Evolutionary conservation across 2,113 vertebrate genomes (phyloP).

Genomic region (Dromiciops gliroides): DNA sequence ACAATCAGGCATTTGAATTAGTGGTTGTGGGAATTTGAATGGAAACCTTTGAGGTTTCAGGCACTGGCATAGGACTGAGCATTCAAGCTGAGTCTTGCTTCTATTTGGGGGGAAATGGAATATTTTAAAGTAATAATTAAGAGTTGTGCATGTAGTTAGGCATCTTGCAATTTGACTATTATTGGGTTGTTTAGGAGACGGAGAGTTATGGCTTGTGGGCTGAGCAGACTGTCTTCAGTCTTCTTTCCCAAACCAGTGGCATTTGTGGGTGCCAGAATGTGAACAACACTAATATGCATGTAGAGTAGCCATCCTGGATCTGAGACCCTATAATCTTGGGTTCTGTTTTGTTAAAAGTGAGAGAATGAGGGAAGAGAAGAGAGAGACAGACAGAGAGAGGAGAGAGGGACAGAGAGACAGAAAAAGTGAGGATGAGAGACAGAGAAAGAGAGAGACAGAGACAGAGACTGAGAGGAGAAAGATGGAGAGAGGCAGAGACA

Average conservation of each 20-base stretch:
- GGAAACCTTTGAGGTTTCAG: conserved; percentile 1
- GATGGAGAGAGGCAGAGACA: background rate
- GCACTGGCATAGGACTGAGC: background rate
- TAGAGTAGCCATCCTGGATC: background rate
- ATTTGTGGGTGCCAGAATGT: background rate
- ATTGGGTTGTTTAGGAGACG: background rate
- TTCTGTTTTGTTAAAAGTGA: background rate
- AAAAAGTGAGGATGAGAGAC: background rate
- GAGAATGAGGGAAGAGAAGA: background rate
- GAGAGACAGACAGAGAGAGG: background rate
- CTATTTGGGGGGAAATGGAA: background rate
- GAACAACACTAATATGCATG: background rate
- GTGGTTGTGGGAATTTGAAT: background rate
- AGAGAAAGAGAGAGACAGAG: background rate
- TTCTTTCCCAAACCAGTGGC: background rate
- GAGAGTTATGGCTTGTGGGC: background rate
- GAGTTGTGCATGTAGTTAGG: background rate
- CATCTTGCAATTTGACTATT: background rate
- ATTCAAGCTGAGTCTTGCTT: background rate
- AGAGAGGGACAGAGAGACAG: background rate
- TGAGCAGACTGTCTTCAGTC: background rate
- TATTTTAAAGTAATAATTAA: background rate
- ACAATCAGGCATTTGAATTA: background rate
- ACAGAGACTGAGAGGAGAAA: no score
- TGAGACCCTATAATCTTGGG: background rate